Base-by-base conservation (phyloP, 2,888 invertebrate species). In the Patella caerulea region DNA sequence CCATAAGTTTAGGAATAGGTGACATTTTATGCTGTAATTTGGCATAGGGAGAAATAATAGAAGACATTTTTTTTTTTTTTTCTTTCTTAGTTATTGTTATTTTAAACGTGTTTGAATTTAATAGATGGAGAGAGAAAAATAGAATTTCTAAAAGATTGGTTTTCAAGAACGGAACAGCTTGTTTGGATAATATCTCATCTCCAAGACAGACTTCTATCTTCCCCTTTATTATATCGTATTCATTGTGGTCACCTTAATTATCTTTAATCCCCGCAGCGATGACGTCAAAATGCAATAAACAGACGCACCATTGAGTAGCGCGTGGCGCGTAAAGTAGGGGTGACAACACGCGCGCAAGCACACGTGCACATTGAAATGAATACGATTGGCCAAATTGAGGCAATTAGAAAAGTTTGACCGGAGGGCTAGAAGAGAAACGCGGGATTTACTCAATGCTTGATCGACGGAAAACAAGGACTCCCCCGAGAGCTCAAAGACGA, bases 361-460 rank as follows among this genome's bases (percentile, higher is more conserved):
- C 77, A 77, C 77, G 77, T 77, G 77, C 77, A 74, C 54, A 45
- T 54, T 77, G 77, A 73, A 77, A 77, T 77, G 77, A 77, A 77
- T 77, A 77, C 73, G 77, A 77, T 77, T 77, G 77, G 77, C 73
- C 56, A 77, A 77, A 77, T 77, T 77, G 77, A 73, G 77, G 77
- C 73, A 77, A 77, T 77, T 77, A 73, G 71, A 55, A 55, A 69
- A 73, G 69, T 53, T 54, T 77, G 77, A 77, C 77, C 77, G 19
- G 24, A 54, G 74, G 77, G 73, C 55, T 14, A n/a, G 52, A 70
- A 29, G 54, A 24, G 45, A 73, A 73, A 72, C 69, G 76, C 73
- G 73, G 24, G 65, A 65, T 65, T 65, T 24, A 65, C 19, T 19
- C 24, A 4, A 24, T 24, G 65, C 19, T 24, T 65, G 65, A 65